Evolutionary conservation across 2,888 invertebrate species (phyloP).

Genomic region (Carcina quercana): DNA sequence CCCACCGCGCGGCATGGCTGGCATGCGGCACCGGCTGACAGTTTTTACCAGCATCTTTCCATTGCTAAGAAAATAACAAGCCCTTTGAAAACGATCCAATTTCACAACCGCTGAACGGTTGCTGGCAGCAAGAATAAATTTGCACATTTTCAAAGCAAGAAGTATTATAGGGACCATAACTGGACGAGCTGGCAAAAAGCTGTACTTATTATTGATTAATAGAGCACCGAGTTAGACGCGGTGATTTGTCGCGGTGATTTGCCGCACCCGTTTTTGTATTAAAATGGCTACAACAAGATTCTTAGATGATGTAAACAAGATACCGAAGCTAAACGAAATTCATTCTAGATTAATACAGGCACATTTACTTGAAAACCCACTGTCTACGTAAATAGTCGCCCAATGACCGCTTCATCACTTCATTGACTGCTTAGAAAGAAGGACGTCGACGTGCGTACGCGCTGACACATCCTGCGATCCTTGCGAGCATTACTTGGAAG

Average conservation of each 20-base stretch:
- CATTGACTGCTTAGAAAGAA: too few species aligned
- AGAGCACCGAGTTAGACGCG: conserved; percentile 3
- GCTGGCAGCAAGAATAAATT: conserved; percentile 2
- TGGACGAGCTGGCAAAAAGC: conserved; percentile 10
- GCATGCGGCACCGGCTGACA: conserved; percentile 31
- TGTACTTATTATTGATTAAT: conserved; percentile 6
- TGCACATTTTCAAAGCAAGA: conserved; percentile 3
- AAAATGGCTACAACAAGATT: too few species aligned
- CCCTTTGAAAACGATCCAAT: background rate
- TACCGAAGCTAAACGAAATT: too few species aligned
- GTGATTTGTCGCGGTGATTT: conserved; percentile 11
- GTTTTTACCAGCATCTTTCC: conserved; percentile 6
- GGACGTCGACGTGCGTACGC: too few species aligned
- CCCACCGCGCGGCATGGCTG: conserved; percentile 34
- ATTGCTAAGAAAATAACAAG: background rate
- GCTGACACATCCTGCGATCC: too few species aligned
- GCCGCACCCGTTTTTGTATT: background rate
- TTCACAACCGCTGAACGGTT: background rate
- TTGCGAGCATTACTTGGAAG: too few species aligned
- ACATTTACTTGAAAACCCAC: too few species aligned
- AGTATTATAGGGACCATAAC: too few species aligned
- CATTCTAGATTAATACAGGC: too few species aligned
- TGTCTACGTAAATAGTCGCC: too few species aligned
- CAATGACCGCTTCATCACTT: too few species aligned
- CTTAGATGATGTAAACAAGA: too few species aligned